Evolutionary conservation across 2,888 invertebrate species (phyloP).

Genomic region (Scaptomyza flava): DNA sequence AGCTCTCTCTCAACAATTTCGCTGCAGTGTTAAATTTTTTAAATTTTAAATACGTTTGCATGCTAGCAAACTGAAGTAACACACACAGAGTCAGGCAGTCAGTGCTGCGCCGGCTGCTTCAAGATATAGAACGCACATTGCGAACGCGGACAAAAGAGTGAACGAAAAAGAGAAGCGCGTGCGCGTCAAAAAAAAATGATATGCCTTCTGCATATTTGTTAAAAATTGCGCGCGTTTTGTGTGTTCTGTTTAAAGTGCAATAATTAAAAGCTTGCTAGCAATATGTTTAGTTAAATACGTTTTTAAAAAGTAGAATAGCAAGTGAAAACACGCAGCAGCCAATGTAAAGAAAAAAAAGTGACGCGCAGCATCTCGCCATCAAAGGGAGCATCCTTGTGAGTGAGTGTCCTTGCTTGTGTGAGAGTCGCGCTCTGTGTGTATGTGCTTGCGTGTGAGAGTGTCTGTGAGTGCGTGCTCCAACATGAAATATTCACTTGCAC

Average conservation of each 20-base stretch:
- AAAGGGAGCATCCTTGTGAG: constrained; percentile 65
- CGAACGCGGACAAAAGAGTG: not conserved
- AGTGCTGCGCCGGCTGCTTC: constrained; percentile 59
- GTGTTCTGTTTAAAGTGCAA: constrained; percentile 17
- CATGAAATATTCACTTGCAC: constrained; percentile 1
- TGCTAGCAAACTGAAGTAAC: constrained; percentile 21
- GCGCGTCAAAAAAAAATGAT: constrained; percentile 26
- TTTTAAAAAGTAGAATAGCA: not conserved
- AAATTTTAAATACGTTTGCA: constrained; percentile 22
- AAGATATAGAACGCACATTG: constrained; percentile 18
- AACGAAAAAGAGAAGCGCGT: constrained; percentile 22
- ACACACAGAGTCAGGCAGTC: not conserved
- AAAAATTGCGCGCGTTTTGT: constrained; percentile 23
- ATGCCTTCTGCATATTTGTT: constrained; percentile 19
- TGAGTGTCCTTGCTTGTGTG: constrained; percentile 22
- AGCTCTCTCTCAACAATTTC: not conserved
- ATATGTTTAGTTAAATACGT: constrained; percentile 7
- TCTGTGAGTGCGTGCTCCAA: constrained; percentile 44
- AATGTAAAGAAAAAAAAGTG: constrained; percentile 40
- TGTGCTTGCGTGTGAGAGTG: constrained; percentile 10
- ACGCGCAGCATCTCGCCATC: constrained; percentile 57
- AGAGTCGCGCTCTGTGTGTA: not conserved
- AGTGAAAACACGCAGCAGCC: constrained; percentile 6
- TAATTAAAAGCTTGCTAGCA: constrained; percentile 9
- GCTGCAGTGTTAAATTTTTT: constrained; percentile 25